Conservation (phyloP, 2,888 invertebrate species). For the Catocala fraxini region DNA sequence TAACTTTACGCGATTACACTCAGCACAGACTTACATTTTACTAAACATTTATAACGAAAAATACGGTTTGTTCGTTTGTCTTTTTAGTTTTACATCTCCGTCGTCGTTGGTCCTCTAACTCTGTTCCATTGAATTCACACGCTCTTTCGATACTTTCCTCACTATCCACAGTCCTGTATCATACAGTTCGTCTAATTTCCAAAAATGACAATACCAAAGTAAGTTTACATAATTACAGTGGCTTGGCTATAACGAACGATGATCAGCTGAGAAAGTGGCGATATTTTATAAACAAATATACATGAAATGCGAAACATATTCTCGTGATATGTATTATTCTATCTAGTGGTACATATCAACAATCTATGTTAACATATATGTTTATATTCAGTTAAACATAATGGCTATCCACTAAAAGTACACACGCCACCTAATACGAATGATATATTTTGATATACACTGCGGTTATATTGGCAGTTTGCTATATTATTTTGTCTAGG, state of each 20-base stretch:
- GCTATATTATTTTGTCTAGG: slow-evolving; percentile 30
- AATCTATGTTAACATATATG: slow-evolving; percentile 32
- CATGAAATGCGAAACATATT: slow-evolving; percentile 24
- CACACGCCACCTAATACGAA: slow-evolving; percentile 28
- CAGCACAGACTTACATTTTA: slow-evolving; percentile 14
- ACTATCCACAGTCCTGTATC: slow-evolving; percentile 8
- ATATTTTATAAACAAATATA: slow-evolving; percentile 10
- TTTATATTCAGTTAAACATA: slow-evolving; percentile 21
- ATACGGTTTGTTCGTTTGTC: background rate
- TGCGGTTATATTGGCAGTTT: slow-evolving; percentile 25
- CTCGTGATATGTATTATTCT: slow-evolving; percentile 60
- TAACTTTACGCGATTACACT: background rate
- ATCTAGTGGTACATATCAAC: slow-evolving; percentile 47
- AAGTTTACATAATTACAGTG: too few species aligned
- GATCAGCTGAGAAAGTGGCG: background rate
- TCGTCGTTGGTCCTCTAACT: slow-evolving; percentile 35
- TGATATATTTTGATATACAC: slow-evolving; percentile 29
- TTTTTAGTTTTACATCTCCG: slow-evolving; percentile 6
- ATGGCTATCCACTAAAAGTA: slow-evolving; percentile 20
- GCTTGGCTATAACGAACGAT: too few species aligned
- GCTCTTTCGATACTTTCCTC: background rate
- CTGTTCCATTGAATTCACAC: slow-evolving; percentile 13
- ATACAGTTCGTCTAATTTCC: background rate
- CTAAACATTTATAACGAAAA: background rate
- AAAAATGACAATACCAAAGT: too few species aligned